Evolutionary conservation across 1,140 invertebrate species (phyloP).

Genomic region (Drosophila willistoni): DNA sequence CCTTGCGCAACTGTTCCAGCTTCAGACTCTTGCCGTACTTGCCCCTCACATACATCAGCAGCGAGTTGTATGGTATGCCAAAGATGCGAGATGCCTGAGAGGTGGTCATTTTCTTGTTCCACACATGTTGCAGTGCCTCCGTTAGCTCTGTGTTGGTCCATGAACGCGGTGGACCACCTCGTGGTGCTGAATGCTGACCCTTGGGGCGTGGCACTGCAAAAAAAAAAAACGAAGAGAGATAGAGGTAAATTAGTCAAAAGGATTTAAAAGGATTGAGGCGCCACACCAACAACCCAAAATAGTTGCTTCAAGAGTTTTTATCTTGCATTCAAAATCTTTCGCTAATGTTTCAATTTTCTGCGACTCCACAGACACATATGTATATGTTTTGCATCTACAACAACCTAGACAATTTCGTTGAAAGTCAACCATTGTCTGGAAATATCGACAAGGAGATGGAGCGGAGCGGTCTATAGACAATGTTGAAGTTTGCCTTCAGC

Average conservation of each 20-base stretch:
- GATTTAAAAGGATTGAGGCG: background rate
- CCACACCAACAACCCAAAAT: constrained; percentile 1
- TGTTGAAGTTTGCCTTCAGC: constrained; percentile 50
- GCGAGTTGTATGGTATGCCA: constrained; percentile 95
- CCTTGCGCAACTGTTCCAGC: constrained; percentile 92
- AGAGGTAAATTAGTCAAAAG: constrained; percentile 29
- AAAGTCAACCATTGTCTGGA: constrained; percentile 69
- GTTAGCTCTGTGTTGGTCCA: constrained; percentile 96
- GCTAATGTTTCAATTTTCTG: constrained; percentile 82
- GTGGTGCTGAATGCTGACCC: constrained; percentile 93
- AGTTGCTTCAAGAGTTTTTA: constrained; percentile 51
- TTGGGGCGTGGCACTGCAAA: constrained; percentile 88
- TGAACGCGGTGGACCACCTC: constrained; percentile 93
- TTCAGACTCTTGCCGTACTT: constrained; percentile 95
- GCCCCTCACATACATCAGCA: constrained; percentile 95
- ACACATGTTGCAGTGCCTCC: constrained; percentile 94
- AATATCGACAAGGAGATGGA: background rate
- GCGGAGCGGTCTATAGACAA: background rate
- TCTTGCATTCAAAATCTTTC: constrained; percentile 55
- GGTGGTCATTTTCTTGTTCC: constrained; percentile 97
- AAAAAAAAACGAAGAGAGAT: constrained; percentile 31
- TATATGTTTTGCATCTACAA: constrained; percentile 28
- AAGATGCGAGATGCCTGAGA: constrained; percentile 94
- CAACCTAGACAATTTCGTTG: constrained; percentile 55
- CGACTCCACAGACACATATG: constrained; percentile 47